phyloP scores from a whole-genome alignment of 2,888 invertebrate species.

The Polymixis flavicincta region DNA sequence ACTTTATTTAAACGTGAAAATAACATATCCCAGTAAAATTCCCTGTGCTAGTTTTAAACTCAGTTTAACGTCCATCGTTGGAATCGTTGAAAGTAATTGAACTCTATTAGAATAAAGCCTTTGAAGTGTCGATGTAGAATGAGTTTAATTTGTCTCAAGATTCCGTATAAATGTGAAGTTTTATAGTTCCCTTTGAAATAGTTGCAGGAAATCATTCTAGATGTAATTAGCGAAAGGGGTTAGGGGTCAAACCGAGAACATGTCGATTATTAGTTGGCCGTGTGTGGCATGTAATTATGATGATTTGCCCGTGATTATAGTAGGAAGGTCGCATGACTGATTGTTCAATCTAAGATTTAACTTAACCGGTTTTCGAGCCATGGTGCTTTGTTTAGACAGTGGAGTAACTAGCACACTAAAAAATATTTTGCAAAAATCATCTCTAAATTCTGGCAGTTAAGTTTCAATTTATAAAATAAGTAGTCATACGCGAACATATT shows the following conservation, averaged over 20 bases:
- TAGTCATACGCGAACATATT: conserved; percentile 33
- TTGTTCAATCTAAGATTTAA: background rate
- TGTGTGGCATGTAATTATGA: conserved; percentile 19
- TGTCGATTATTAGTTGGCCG: conserved; percentile 15
- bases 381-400: background rate
- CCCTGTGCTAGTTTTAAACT: conserved; percentile 11
- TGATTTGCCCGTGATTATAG: conserved; percentile 7
- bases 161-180: conserved; percentile 25
- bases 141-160: conserved; percentile 42
- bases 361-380: background rate
- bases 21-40: conserved; percentile 10
- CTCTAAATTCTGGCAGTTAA: background rate
- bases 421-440: background rate
- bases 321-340: conserved; percentile 22
- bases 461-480: conserved; percentile 34
- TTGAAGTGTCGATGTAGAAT: conserved; percentile 52
- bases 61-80: conserved; percentile 9
- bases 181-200: conserved; percentile 23
- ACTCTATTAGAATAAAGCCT: conserved; percentile 40
- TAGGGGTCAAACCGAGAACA: conserved; percentile 27
- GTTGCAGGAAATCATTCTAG: conserved; percentile 44
- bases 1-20: background rate
- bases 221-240: conserved; percentile 41
- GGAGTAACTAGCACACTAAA: background rate
- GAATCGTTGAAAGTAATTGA: conserved; percentile 35